Base-by-base conservation (phyloP, 2,888 invertebrate genomes). In the Heterodera filipjevi region DNA sequence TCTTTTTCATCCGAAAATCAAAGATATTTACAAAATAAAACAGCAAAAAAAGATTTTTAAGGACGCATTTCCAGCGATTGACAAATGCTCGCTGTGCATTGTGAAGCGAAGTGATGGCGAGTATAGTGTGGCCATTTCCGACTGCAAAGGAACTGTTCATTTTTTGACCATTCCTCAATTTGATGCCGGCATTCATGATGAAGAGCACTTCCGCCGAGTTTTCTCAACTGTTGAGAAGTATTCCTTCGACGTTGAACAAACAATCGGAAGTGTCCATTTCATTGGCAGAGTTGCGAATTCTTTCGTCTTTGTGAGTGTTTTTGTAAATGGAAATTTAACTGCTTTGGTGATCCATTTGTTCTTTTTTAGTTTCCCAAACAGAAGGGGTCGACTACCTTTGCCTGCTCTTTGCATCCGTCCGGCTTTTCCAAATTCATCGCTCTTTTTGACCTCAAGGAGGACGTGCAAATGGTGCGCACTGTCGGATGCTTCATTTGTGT, bases 401-500 rank as follows among this genome's bases (percentile, higher is more conserved):
- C 71, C 32, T 22, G 49, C 6, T 46, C 76, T n/a, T 8, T 79
- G 64, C 76, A 70, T 53, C 32, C n/a, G 27, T 53, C 35, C 27
- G 49, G 49, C 33, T n/a, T n/a, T 30, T 33, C 44, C 32, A 30
- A 35, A 5, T 71, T 79, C 16, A 71, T 53, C n/a, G 33, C 77
- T 16, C 53, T 71, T 32, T 78, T 78, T 49, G 30, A 16, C 19
- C 44, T 79, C 32, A 33, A 39, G 8, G 44, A 79, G 12, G 77
- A 77, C 39, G 35, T 79, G 64, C 46, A 49, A 46, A 53, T 70
- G 39, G 78, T 79, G 5, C 39, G 53, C 49, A 78, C 46, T 39
- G 68, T 79, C n/a, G 79, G 79, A 2, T 66, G 49, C 30, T 71
- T 71, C 44, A 16, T 79, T 14, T 79, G 79, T 19, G 79, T 68